Base-by-base conservation (phyloP, 92 coral and sea anemone genomes). In the Palythoa heliodiscus region DNA sequence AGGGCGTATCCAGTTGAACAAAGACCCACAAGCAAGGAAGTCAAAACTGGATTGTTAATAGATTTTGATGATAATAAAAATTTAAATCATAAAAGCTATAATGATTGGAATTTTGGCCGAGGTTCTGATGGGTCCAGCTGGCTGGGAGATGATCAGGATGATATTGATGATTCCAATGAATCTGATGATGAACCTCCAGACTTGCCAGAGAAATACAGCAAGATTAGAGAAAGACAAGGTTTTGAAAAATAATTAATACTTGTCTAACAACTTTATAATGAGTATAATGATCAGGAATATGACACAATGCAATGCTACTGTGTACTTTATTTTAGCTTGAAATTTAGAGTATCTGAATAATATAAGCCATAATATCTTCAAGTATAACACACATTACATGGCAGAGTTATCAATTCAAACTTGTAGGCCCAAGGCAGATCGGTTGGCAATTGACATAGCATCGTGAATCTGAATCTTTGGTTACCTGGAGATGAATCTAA, bases 41-140 rank as follows among this genome's bases (percentile, higher is more conserved):
- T 91, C 14, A 78, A 82, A 60, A 91, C 93, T 64, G 93, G 91
- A 47, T 17, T 77, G 52, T 75, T 91, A 20, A 88, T 91, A 55
- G 93, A 91, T 77, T 63, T 91, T 19, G 82, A 81, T 60, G 87
- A 87, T 39, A 87, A 87, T 22, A 70, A 61, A 48, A 64, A 67
- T 61, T 66, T 66, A 47, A 60, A 43, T 14, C 57, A 43, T 0
- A 79, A 23, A 43, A 79, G 25, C 20, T 79, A 12, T n/a, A 2
- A 24, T 58, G 39, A 43, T 40, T 79, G 84, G 74, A 22, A 20
- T 47, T 79, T 64, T 43, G 84, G 84, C 43, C 20, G 74, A 66
- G 47, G 40, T 43, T 80, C 74, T 23, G 12, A 80, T 47, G 84
- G 73, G 19, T 64, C 84, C 47, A 66, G 74, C 73, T 80, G 74